Conservation (phyloP, 1,140 invertebrate genomes). For the Drosophila mauritiana region DNA sequence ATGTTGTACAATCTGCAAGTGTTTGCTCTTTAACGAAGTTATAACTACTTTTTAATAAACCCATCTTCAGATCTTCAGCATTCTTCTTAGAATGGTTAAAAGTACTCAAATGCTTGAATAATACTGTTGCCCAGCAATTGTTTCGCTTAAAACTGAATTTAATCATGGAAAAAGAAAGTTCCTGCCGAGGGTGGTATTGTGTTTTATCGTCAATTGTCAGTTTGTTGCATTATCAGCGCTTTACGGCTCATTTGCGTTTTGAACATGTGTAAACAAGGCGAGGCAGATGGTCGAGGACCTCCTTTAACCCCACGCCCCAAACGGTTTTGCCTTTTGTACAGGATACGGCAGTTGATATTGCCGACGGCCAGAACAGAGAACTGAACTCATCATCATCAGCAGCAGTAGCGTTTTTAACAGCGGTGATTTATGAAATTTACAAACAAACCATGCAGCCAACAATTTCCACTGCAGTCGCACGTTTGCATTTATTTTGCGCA, state of each 20-base stretch:
- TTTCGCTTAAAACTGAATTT: neutral
- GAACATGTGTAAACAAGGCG: constrained; percentile 77
- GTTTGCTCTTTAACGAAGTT: too few species aligned
- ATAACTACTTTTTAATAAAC: too few species aligned
- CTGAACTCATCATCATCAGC: constrained; percentile 40
- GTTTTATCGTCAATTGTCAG: constrained; percentile 67
- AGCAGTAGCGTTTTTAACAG: constrained; percentile 48
- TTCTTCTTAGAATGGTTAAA: too few species aligned
- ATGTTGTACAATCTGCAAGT: neutral
- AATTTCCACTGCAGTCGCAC: constrained; percentile 40
- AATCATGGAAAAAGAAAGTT: neutral
- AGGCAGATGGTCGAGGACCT: constrained; percentile 28
- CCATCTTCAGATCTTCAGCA: too few species aligned
- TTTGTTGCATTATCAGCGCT: constrained; percentile 76
- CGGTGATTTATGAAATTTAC: constrained; percentile 74
- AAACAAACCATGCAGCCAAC: constrained; percentile 34
- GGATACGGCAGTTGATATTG: constrained; percentile 41
- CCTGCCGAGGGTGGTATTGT: neutral
- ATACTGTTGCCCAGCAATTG: too few species aligned
- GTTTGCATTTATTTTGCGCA: constrained; percentile 58
- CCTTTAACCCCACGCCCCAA: neutral
- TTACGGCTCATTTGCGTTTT: constrained; percentile 80
- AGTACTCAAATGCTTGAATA: too few species aligned
- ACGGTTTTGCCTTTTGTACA: constrained; percentile 5
- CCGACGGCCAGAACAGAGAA: constrained; percentile 12